Evolutionary conservation across 2,888 invertebrate species (phyloP), one percentile per base, ranked within the genome.

Genomic region (Anagyrus pseudococci): DNA sequence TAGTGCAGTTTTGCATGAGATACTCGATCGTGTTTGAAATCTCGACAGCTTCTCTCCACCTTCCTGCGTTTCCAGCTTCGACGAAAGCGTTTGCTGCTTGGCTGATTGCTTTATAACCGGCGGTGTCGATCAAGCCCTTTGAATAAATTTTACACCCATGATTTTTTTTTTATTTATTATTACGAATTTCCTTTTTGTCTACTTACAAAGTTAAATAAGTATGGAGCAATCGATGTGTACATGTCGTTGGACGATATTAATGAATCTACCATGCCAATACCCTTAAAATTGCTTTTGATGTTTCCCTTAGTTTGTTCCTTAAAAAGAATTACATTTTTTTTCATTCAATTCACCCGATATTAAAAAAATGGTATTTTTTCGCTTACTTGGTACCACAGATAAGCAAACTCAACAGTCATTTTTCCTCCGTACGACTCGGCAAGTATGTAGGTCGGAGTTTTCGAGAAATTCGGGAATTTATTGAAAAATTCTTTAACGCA

Each of bases 381-480:
- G 6, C 22, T 71, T 76, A 88, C 88, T 80, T 85, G 82, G 59
- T 83, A 76, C 77, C 89, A 84, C 13, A 69, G 49, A 13, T 82
- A 77, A 7, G 90, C 93, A 78, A 95, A 94, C 72, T 93, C 93
- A 0, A 91, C 88, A 0, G 92, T 90, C 94, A 95, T 95, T 83
- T 96, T 96, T 1, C 95, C 96, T 20, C 96, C 96, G 78, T 96
- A 96, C 0, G 94, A 94, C 79, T 96, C 94, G 19, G 90, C 91
- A 73, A 93, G 91, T 65, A 96, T 92, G 75, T 94, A 95, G 37
- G 93, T 83, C 1, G 93, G 91, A 0, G 90, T 86, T 15, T 81
- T 83, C 76, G 86, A 85, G 74, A 94, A 94, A 72, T 89, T 86
- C 0, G 91, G 86, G 73, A 90, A 83, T 13, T 83, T 77, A n/a